phyloP scores from a whole-genome alignment of 2,113 vertebrate genomes.

The Caranx ignobilis region DNA sequence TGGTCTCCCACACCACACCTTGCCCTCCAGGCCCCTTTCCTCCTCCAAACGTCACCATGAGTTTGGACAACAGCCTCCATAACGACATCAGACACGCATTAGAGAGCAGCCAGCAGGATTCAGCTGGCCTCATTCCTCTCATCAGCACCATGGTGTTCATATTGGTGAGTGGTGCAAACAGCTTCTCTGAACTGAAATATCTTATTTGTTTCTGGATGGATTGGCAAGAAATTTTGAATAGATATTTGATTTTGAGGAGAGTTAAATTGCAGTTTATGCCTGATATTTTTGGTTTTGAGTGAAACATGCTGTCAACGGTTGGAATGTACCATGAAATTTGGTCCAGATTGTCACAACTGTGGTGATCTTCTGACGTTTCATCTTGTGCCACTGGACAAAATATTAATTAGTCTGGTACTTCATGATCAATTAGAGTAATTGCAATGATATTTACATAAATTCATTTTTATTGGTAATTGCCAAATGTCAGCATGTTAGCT shows the following conservation, averaged over 20 bases:
- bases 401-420: background rate
- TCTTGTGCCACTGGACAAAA: background rate
- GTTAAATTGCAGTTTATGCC: background rate
- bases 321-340: background rate
- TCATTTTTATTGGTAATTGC: too few relatives aligned
- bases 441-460: too few relatives aligned
- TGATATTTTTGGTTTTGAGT: background rate
- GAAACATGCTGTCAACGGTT: background rate
- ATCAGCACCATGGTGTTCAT: constrained; percentile 92
- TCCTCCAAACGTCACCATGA: constrained; percentile 48
- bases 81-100: constrained; percentile 9
- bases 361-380: too few relatives aligned
- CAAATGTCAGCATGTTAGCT: background rate
- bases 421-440: background rate
- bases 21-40: constrained; percentile 36
- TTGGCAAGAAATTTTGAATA: background rate
- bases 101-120: constrained; percentile 63
- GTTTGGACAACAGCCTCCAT: constrained; percentile 26
- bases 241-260: background rate
- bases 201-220: background rate
- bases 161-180: constrained; percentile 84
- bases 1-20: constrained; percentile 78
- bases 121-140: constrained; percentile 85
- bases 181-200: background rate
- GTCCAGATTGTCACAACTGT: background rate